Conservation (phyloP, 2,797 vertebrate species). For the Rhincodon typus region DNA sequence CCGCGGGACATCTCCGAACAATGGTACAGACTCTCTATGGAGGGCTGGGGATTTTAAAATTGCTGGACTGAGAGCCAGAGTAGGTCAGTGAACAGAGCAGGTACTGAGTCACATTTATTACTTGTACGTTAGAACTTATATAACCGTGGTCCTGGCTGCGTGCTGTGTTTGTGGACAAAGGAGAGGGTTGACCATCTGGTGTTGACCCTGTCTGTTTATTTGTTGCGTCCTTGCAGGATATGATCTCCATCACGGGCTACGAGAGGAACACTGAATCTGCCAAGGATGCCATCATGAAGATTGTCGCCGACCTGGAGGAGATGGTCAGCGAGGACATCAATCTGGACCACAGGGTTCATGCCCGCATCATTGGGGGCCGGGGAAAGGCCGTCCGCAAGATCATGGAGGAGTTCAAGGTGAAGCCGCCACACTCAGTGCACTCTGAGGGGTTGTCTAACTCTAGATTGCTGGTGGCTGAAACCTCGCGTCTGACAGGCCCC, state of each 20-base stretch:
- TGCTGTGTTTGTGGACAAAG: neutral
- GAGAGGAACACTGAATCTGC: conserved; percentile 63
- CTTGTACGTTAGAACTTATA: too few relatives aligned
- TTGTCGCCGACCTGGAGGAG: conserved; percentile 64
- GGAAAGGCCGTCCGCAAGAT: conserved; percentile 68
- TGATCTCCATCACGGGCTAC: conserved; percentile 66
- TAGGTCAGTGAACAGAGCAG: too few relatives aligned
- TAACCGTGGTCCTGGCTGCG: neutral
- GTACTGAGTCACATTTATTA: too few relatives aligned
- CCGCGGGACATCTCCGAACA: too few relatives aligned
- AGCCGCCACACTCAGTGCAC: neutral
- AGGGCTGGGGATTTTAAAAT: too few relatives aligned
- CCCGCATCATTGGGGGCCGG: conserved; percentile 65
- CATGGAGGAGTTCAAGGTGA: conserved; percentile 63
- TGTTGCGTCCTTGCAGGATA: conserved; percentile 50
- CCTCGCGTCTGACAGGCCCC: too few relatives aligned
- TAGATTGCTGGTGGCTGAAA: neutral
- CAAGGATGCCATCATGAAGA: conserved; percentile 58
- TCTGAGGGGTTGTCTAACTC: neutral
- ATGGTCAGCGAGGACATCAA: conserved; percentile 65
- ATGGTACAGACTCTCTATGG: too few relatives aligned
- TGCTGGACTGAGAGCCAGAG: too few relatives aligned
- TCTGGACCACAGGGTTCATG: conserved; percentile 63
- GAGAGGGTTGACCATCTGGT: too few relatives aligned
- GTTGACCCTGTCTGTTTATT: neutral